Percentiles rank a stretch among this genome's conserved stretches.
Conservation (phyloP, 2,797 vertebrate species). For the Natrix natrix region DNA sequence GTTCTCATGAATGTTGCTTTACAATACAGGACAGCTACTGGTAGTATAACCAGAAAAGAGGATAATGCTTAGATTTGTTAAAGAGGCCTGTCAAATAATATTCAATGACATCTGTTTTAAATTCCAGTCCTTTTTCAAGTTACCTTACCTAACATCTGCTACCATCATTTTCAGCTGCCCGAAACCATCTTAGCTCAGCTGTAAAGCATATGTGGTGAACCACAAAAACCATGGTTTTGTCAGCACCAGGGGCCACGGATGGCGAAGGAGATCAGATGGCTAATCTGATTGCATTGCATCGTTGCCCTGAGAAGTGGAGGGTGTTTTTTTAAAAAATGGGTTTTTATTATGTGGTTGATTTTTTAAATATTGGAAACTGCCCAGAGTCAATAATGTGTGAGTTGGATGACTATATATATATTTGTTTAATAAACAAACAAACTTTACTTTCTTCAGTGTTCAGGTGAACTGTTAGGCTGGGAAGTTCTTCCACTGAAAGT, state of each 20-base stretch:
- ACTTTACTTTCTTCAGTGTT: neutral
- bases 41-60: neutral
- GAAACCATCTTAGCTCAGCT: neutral
- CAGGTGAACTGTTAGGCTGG: neutral
- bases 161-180: neutral
- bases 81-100: neutral
- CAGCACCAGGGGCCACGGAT: neutral
- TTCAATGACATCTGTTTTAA: neutral
- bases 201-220: neutral
- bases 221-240: neutral
- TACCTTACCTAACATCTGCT: neutral
- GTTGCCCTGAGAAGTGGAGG: neutral
- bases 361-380: neutral
- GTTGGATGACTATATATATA: neutral
- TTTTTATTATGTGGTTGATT: neutral
- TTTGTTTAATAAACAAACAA: neutral
- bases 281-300: neutral
- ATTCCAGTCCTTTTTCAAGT: neutral
- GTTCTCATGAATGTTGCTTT: neutral
- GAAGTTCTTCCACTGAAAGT: neutral
- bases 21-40: neutral
- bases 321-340: neutral
- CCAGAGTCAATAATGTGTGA: neutral
- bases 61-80: neutral
- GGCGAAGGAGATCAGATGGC: neutral